Percentiles rank a stretch among this genome's conserved stretches.
Conservation (phyloP, 1,140 invertebrate species). For the Drosophila miranda region DNA sequence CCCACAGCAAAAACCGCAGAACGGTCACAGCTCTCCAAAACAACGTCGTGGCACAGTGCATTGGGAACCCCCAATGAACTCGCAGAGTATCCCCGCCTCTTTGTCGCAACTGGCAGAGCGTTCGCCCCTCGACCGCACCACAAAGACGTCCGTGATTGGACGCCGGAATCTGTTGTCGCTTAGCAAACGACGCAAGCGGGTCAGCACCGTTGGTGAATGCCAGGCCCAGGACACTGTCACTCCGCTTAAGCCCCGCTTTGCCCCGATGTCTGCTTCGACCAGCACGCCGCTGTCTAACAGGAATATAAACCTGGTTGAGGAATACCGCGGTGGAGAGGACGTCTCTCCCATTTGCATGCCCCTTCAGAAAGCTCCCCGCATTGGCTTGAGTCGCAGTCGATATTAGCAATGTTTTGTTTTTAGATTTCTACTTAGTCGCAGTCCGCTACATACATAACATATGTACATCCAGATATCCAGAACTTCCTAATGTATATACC, state of each 20-base stretch:
- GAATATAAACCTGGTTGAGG: conserved; percentile 10
- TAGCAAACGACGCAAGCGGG: conserved; percentile 46
- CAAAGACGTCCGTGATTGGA: conserved; percentile 53
- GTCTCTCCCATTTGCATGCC: conserved; percentile 61
- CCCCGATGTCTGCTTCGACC: conserved; percentile 27
- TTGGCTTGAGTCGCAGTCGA: conserved; percentile 54
- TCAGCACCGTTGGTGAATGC: neutral
- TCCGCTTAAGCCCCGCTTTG: conserved; percentile 26
- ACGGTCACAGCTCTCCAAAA: neutral
- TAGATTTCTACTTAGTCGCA: too few species aligned
- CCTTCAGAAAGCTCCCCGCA: conserved; percentile 36
- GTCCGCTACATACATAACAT: neutral
- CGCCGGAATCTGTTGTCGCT: conserved; percentile 69
- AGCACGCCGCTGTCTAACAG: conserved; percentile 63
- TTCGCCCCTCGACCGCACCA: conserved; percentile 52
- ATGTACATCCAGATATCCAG: too few species aligned
- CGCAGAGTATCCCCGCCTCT: conserved; percentile 34
- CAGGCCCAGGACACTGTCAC: conserved; percentile 7
- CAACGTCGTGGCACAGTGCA: neutral
- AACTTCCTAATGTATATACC: too few species aligned
- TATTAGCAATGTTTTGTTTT: conserved; percentile 42
- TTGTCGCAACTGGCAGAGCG: conserved; percentile 36
- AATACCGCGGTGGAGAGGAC: conserved; percentile 45
- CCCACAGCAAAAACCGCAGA: neutral
- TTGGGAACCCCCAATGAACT: conserved; percentile 30